A percentile compares a stretch with the other conserved stretches of the same genome.
These are phyloP conservation scores for Tetropium fuscum DNA, from an alignment of 2,888 invertebrate genomes.

Conservation along the genomic window DNA sequence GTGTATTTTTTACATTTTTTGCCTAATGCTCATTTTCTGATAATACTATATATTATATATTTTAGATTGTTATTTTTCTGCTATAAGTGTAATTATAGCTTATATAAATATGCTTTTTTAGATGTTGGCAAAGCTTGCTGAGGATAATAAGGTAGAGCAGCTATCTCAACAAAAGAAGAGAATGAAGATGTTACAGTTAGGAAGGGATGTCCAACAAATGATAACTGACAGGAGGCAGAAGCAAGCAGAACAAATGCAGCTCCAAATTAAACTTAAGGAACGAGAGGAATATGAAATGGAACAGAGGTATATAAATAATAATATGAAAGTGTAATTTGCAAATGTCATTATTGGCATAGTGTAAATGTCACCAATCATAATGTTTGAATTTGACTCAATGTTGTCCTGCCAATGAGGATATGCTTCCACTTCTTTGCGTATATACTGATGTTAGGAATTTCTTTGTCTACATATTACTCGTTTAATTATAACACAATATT, in stretches of 20 bases:
- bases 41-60: too few species aligned
- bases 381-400: too few species aligned
- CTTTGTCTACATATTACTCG: too few species aligned
- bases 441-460: too few species aligned
- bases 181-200: slow-evolving; percentile 70
- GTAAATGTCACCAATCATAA: too few species aligned
- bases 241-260: slow-evolving; percentile 65
- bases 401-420: too few species aligned
- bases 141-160: slow-evolving; percentile 72
- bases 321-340: background rate
- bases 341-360: background rate
- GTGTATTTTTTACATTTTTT: too few species aligned
- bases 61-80: too few species aligned
- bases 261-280: slow-evolving; percentile 61
- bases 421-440: too few species aligned
- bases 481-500: too few species aligned
- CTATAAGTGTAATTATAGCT: too few species aligned
- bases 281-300: slow-evolving; percentile 66
- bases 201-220: slow-evolving; percentile 69
- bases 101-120: slow-evolving; percentile 45
- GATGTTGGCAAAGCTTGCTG: slow-evolving; percentile 70
- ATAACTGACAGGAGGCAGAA: slow-evolving; percentile 65
- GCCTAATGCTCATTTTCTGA: too few species aligned
- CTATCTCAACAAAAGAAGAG: slow-evolving; percentile 69
- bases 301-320: slow-evolving; percentile 57